These are phyloP conservation scores for Tragelaphus buxtoni DNA, from an alignment of 2,113 vertebrate species.

Conservation along the genomic window DNA sequence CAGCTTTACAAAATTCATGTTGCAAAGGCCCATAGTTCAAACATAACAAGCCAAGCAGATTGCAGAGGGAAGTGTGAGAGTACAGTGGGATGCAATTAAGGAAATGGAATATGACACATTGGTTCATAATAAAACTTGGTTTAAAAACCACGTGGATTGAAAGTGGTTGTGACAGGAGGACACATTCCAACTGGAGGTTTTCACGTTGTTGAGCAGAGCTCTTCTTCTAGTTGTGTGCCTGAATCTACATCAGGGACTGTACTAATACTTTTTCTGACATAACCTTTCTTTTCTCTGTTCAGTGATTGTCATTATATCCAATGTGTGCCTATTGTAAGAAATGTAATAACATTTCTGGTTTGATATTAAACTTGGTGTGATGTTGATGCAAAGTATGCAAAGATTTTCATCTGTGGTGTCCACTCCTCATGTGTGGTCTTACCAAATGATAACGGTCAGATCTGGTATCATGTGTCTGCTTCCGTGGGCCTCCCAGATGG, in stretches of 20 bases:
- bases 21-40: slow-evolving; percentile 37
- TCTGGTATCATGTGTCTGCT: background rate
- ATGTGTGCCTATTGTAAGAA: background rate
- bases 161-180: background rate
- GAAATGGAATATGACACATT: background rate
- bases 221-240: background rate
- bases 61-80: background rate
- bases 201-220: background rate
- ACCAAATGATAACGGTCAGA: background rate
- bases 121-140: slow-evolving; percentile 19
- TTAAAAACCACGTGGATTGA: background rate
- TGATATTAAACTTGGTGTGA: slow-evolving; percentile 16
- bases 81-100: background rate
- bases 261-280: background rate
- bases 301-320: background rate
- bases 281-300: background rate
- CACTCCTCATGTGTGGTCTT: background rate
- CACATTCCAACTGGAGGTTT: background rate
- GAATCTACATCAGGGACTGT: background rate
- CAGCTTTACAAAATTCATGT: slow-evolving; percentile 1
- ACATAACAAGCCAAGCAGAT: background rate
- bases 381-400: background rate
- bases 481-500: background rate
- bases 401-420: background rate
- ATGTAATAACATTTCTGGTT: slow-evolving; percentile 17